Base-by-base conservation (phyloP, 2,797 vertebrate species). In the Threskiornis aethiopicus region DNA sequence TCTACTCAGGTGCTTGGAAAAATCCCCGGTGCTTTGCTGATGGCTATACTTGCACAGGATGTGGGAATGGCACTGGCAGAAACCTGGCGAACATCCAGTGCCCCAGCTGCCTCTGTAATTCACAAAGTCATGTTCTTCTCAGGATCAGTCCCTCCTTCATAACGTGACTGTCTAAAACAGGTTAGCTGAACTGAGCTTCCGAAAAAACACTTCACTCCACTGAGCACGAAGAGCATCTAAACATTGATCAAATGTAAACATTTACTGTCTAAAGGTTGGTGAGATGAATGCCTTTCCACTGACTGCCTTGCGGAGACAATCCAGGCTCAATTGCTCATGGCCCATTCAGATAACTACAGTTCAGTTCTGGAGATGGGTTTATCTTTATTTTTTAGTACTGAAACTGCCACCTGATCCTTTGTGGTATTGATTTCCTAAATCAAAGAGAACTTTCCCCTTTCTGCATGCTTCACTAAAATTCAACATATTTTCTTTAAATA, bases 321-420 rank as follows among this genome's bases (percentile, higher is more conserved):
- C 13, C 33, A 86, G 31, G 12, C 16, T 66, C 7, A 4, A 2
- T 55, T 88, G 31, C 11, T 59, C 31, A 5, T 26, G n/a, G 6
- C 15, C n/a, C 16, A 37, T 66, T 77, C 51, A 64, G 52, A 44
- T 39, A 90, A 77, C 13, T 15, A 39, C 33, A 46, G 25, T 47
- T 71, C 21, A 21, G 18, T 47, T 84, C 85, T 78, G 93, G 80
- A 97, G 55, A 87, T 96, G 76, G 80, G 54, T 92, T 95, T 97
- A 52, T 95, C 96, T 97, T 65, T 14, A 57, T 18, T 81, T 96
- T 96, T 96, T 84, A 55, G 83, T 92, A 66, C 13, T 90, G 72
- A 92, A 97, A 94, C 62, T 94, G 59, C 55, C 84, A 61, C 37
- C 47, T 86, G 62, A 91, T 93, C 87, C 59, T 96, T 97, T 37